phyloP scores from a whole-genome alignment of 53 echinoderm and acorn worm species.

The Astropecten irregularis region DNA sequence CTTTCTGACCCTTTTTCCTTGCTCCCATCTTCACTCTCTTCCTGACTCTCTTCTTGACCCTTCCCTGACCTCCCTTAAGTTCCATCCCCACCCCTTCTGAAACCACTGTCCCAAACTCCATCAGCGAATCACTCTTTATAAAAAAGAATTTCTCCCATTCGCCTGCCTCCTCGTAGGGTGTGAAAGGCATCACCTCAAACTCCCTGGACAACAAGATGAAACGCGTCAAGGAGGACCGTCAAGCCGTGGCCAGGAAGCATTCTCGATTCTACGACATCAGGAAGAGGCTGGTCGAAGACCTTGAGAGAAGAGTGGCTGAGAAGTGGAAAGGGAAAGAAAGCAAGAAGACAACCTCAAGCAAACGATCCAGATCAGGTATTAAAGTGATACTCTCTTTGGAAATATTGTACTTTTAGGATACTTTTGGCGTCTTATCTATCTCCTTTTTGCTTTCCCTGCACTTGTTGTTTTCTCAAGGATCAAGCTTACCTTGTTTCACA shows the following conservation, averaged over 20 bases:
- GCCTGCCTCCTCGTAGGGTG: constrained; percentile 65
- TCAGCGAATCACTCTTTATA: too few relatives aligned
- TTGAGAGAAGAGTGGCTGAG: constrained; percentile 59
- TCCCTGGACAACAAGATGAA: constrained; percentile 82
- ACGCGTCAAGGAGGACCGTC: constrained; percentile 80
- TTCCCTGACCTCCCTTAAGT: too few relatives aligned
- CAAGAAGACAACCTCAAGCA: not conserved
- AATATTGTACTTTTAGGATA: not conserved
- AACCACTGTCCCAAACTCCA: too few relatives aligned
- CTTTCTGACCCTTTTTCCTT: too few relatives aligned
- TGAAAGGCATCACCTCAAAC: constrained; percentile 78
- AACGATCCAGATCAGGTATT: not conserved
- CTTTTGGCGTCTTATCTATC: too few relatives aligned
- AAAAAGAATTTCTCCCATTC: too few relatives aligned
- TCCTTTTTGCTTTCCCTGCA: too few relatives aligned
- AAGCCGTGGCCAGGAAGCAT: constrained; percentile 72
- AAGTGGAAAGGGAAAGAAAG: constrained; percentile 32
- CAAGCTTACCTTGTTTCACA: too few relatives aligned
- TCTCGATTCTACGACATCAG: constrained; percentile 82
- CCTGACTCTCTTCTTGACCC: too few relatives aligned
- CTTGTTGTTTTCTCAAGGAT: too few relatives aligned
- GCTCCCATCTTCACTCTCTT: too few relatives aligned
- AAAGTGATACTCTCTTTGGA: not conserved
- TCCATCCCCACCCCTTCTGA: too few relatives aligned
- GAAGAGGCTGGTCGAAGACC: constrained; percentile 66